These are phyloP conservation scores for Tympanuchus pallidicinctus DNA, from an alignment of 2,113 vertebrate genomes.

Conservation along the genomic window DNA sequence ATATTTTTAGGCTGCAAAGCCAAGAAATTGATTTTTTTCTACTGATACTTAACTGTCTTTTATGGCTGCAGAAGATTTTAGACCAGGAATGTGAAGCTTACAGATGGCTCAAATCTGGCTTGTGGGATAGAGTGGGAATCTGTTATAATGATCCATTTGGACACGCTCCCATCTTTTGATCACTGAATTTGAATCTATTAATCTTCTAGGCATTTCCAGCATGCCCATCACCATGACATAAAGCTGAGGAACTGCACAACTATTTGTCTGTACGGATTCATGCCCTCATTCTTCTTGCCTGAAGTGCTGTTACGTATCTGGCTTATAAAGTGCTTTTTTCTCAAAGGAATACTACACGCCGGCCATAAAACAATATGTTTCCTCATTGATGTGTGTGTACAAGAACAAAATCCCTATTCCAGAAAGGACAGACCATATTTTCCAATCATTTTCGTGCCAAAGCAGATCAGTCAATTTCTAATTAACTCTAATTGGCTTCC, in stretches of 20 bases:
- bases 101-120: conserved; percentile 31
- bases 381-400: neutral
- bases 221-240: conserved; percentile 51
- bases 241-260: neutral
- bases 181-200: conserved; percentile 59
- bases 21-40: conserved; percentile 32
- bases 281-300: neutral
- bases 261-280: neutral
- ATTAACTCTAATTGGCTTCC: conserved; percentile 59
- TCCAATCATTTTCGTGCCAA: neutral
- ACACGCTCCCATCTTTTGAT: conserved; percentile 27
- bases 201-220: conserved; percentile 31
- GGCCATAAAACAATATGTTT: conserved; percentile 12
- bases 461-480: conserved; percentile 59
- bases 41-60: conserved; percentile 45
- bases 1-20: conserved; percentile 51
- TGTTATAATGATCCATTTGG: conserved; percentile 61
- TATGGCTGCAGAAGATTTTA: conserved; percentile 44
- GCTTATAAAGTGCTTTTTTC: neutral
- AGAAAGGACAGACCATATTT: neutral
- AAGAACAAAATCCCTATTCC: conserved; percentile 8
- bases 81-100: conserved; percentile 23
- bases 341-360: neutral
- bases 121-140: conserved; percentile 34
- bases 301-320: conserved; percentile 25